phyloP scores from a whole-genome alignment of 30 jellyfish, hydroid and myxozoan genomes.

The Chironex yamaguchii region DNA sequence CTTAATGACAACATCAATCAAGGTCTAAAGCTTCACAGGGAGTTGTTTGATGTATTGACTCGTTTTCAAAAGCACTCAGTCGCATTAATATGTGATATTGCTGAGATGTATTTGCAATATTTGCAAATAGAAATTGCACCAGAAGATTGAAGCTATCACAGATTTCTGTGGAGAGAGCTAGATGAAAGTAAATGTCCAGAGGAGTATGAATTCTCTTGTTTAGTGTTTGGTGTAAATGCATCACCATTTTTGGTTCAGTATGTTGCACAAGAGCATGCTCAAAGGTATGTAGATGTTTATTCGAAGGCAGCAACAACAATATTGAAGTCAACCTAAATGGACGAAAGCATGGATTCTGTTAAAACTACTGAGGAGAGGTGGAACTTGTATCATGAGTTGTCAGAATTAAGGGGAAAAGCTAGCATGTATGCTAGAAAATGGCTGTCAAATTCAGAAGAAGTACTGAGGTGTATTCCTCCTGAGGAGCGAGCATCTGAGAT shows the following conservation, averaged over 20 bases:
- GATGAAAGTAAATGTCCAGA: constrained; percentile 36
- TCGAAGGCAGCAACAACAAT: too few relatives aligned
- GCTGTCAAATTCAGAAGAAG: too few relatives aligned
- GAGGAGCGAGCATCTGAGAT: constrained; percentile 46
- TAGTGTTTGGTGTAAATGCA: too few relatives aligned
- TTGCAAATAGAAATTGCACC: background rate
- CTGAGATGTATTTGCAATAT: constrained; percentile 67
- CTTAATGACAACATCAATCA: constrained; percentile 27
- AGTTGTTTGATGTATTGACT: background rate
- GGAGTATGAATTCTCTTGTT: too few relatives aligned
- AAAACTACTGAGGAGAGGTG: too few relatives aligned
- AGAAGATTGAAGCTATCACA: constrained; percentile 30
- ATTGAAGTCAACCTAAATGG: too few relatives aligned
- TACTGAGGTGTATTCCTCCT: constrained; percentile 8
- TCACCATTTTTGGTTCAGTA: too few relatives aligned
- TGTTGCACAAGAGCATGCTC: too few relatives aligned
- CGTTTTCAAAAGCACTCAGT: constrained; percentile 65
- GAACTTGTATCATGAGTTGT: background rate
- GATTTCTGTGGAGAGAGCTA: constrained; percentile 63
- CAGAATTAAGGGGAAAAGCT: background rate
- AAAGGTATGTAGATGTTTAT: too few relatives aligned
- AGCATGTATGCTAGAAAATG: constrained; percentile 4
- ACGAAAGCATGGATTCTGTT: too few relatives aligned
- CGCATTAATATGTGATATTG: constrained; percentile 63
- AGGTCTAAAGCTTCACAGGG: constrained; percentile 32